Evolutionary conservation across 1,140 invertebrate genomes (phyloP).

Genomic region (Oedothorax gibbosus): DNA sequence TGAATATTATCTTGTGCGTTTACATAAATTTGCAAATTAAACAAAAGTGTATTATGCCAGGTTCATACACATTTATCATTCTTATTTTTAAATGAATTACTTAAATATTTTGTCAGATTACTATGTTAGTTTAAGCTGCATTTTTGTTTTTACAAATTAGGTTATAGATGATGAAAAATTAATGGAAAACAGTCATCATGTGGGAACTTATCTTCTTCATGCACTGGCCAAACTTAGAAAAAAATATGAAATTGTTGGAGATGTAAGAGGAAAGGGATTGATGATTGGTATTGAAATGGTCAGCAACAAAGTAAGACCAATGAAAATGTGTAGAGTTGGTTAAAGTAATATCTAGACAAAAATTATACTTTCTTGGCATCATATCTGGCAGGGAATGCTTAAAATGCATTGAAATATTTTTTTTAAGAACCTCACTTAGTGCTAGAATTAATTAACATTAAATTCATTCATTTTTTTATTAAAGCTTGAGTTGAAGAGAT

Average conservation of each 20-base stretch:
- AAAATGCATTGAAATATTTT: too few relatives aligned
- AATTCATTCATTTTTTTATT: too few relatives aligned
- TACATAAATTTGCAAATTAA: neutral
- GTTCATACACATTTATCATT: neutral
- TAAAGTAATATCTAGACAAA: too few relatives aligned
- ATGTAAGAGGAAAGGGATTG: slow-evolving; percentile 96
- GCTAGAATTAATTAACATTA: too few relatives aligned
- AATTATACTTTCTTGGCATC: too few relatives aligned
- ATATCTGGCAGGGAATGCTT: too few relatives aligned
- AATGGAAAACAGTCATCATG: slow-evolving; percentile 79
- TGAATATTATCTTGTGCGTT: too few relatives aligned
- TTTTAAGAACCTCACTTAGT: too few relatives aligned
- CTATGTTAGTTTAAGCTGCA: neutral
- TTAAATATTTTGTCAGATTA: neutral
- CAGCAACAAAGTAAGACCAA: slow-evolving; percentile 71
- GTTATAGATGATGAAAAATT: slow-evolving; percentile 92
- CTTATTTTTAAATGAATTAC: neutral
- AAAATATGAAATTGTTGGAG: slow-evolving; percentile 82
- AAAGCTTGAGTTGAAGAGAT: too few relatives aligned
- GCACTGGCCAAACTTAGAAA: slow-evolving; percentile 80
- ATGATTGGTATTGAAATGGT: slow-evolving; percentile 96
- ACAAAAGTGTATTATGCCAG: neutral
- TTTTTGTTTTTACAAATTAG: slow-evolving; percentile 69
- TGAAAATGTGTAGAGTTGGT: too few relatives aligned
- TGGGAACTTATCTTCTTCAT: slow-evolving; percentile 87